Conservation (phyloP, 1,140 invertebrate species). For the Conus betulinus region DNA sequence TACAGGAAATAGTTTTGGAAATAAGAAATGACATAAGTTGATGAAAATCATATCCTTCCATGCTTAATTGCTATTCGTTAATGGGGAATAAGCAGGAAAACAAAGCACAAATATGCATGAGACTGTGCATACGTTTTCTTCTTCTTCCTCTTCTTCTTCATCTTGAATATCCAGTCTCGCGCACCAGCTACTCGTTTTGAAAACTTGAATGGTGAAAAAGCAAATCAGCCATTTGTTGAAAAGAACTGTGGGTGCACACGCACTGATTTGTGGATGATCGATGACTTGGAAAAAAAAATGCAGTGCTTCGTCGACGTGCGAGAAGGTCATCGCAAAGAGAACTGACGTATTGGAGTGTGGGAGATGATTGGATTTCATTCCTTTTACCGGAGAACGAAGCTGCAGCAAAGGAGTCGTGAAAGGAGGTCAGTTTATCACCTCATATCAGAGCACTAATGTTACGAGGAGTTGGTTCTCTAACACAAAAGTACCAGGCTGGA, state of each 20-base stretch:
- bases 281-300: background rate
- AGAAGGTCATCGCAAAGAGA: background rate
- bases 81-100: no score
- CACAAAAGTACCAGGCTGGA: no score
- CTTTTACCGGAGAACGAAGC: background rate
- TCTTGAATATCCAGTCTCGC: no score
- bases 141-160: no score
- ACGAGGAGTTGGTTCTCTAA: background rate
- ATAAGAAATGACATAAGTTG: no score
- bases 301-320: background rate
- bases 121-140: no score
- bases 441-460: background rate
- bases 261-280: conserved; percentile 24
- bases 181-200: no score
- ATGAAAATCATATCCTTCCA: no score
- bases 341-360: conserved; percentile 2
- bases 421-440: background rate
- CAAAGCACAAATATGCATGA: no score
- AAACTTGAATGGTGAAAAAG: background rate
- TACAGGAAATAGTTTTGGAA: no score
- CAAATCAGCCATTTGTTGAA: conserved; percentile 19
- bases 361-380: background rate
- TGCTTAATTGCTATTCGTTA: no score
- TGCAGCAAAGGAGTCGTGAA: background rate
- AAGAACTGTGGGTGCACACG: conserved; percentile 30